A percentile compares a stretch with the other conserved stretches of the same genome.
Evolutionary conservation across 2,113 vertebrate species (phyloP).

Genomic region (Xenus cinereus): DNA sequence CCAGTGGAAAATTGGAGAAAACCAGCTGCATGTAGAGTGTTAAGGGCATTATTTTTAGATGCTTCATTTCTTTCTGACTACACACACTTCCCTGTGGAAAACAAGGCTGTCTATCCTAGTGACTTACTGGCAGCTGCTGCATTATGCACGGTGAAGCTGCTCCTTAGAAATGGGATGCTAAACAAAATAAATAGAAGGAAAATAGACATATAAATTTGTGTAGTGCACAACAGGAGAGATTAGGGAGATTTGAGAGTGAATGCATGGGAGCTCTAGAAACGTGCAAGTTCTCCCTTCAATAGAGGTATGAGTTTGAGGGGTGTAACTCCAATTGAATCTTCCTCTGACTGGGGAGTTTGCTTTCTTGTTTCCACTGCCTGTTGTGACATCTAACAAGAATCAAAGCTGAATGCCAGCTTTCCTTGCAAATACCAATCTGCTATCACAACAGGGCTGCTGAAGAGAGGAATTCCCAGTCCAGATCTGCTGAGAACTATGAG

Average conservation of each 20-base stretch:
- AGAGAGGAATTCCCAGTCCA: background rate
- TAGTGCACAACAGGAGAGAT: background rate
- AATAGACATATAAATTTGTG: background rate
- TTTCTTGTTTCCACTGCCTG: background rate
- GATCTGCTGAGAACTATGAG: background rate
- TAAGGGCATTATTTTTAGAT: constrained; percentile 44
- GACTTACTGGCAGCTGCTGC: background rate
- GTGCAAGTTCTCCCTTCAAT: background rate
- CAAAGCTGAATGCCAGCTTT: background rate
- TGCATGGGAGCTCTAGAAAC: background rate
- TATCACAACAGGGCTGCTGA: background rate
- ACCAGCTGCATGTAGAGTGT: constrained; percentile 50
- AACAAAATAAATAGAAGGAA: background rate
- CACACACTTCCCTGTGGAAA: constrained; percentile 23
- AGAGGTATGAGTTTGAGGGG: background rate
- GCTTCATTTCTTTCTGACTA: background rate
- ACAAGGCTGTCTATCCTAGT: background rate
- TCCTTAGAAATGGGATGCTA: background rate
- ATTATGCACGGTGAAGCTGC: background rate
- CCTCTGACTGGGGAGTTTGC: background rate
- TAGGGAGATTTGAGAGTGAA: background rate
- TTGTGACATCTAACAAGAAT: background rate
- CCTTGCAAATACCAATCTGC: background rate
- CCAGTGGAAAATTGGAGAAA: constrained; percentile 62
- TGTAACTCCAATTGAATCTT: background rate